Base-by-base conservation (phyloP, 2,797 vertebrate genomes). In the Micrastur ruficollis region DNA sequence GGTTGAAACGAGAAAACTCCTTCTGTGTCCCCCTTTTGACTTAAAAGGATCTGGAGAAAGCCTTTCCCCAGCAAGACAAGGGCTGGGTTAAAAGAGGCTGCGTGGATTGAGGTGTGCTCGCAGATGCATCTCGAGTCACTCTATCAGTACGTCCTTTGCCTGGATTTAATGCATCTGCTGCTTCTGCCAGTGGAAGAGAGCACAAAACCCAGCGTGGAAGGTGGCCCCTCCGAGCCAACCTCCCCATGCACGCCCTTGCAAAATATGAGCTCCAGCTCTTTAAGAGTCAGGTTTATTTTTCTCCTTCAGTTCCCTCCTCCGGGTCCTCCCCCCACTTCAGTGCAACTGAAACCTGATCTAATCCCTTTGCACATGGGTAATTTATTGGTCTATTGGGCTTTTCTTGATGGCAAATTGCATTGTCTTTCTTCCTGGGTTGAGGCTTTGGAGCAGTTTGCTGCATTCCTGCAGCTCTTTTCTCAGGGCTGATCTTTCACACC, bases 341-440 rank as follows among this genome's bases (percentile, higher is more conserved):
- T 63, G 97, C 97, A 88, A 88, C 97, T 98, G 98, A 98, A 98
- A 98, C 98, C 98, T 95, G 98, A 98, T 96, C 98, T 98, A 98
- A 98, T 98, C 98, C 98, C 97, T 98, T 98, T 98, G 98, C 98
- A 98, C 96, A 97, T 93, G 97, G 98, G 98, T 98, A 98, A 98
- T 98, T 98, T 99, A 98, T 98, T 98, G 98, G 98, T 98, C 98
- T 98, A 97, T 98, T 98, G 98, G 98, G 98, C 97, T 98, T 98
- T 98, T 98, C 98, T 98, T 97, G 98, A 98, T 98, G 98, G 98
- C 98, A 98, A 98, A 98, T 98, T 98, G 98, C 98, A 98, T 98
- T 99, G 98, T 98, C 98, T 98, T 98, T 98, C 98, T 98, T 98
- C 98, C 98, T 89, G 92, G 96, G 97, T 90, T 97, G 90, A 91